Percentiles rank a stretch among this genome's conserved stretches.
These are phyloP conservation scores for Drymodes brunneopygia DNA, from an alignment of 2,113 vertebrate species.

Conservation along the genomic window DNA sequence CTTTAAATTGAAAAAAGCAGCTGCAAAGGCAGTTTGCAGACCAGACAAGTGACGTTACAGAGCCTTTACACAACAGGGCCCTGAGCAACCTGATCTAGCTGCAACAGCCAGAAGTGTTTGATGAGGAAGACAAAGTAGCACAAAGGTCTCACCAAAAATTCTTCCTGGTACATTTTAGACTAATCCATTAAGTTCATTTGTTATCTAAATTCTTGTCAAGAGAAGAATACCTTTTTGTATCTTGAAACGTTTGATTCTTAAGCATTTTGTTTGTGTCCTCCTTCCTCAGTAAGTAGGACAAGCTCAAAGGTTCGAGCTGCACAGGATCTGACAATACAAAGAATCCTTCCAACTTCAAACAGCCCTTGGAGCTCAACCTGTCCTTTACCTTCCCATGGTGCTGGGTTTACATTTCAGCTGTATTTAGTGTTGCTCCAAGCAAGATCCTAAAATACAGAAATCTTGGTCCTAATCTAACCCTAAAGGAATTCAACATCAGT, in stretches of 20 bases:
- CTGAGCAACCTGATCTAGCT: no score
- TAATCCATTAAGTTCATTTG: background rate
- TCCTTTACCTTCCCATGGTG: background rate
- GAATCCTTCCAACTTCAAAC: background rate
- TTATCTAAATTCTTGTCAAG: background rate
- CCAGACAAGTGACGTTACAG: background rate
- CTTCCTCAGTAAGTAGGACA: background rate
- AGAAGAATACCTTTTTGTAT: background rate
- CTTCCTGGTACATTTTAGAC: background rate
- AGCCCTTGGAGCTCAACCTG: background rate
- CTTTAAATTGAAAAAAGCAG: background rate
- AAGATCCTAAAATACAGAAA: background rate
- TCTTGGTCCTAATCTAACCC: background rate
- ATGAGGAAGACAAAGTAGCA: background rate
- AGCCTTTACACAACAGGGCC: background rate
- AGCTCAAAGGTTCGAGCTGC: background rate
- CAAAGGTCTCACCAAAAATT: background rate
- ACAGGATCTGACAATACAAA: background rate
- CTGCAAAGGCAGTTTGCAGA: background rate
- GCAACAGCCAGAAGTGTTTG: background rate
- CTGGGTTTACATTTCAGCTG: background rate
- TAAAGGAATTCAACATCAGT: background rate
- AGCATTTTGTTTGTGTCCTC: background rate
- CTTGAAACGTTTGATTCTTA: background rate
- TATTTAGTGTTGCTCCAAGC: background rate